A percentile compares a stretch with the other conserved stretches of the same genome.
Conservation (phyloP, 2,888 invertebrate species). For the Aethes cnicana region DNA sequence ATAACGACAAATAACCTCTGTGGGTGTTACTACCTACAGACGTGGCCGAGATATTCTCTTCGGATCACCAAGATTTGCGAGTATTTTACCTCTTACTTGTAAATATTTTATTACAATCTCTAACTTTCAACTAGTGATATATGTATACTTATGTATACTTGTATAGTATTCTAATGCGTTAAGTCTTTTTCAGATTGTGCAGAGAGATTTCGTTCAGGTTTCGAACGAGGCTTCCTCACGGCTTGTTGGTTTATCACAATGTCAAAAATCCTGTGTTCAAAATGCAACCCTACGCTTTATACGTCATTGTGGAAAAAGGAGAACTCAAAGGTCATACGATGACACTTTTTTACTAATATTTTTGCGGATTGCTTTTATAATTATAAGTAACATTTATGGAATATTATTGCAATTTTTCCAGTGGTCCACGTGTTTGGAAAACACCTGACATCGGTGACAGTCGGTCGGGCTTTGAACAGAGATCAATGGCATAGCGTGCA, state of each 20-base stretch:
- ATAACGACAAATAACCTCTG: neutral
- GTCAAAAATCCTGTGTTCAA: conserved; percentile 92
- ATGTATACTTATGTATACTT: too few relatives aligned
- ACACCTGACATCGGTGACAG: conserved; percentile 90
- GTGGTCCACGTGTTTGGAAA: conserved; percentile 96
- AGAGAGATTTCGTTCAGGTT: conserved; percentile 95
- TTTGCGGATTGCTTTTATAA: neutral
- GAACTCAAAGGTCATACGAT: conserved; percentile 85
- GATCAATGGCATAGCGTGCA: conserved; percentile 95
- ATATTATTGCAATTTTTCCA: too few relatives aligned
- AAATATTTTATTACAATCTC: too few relatives aligned
- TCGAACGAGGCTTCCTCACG: conserved; percentile 93
- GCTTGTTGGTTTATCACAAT: conserved; percentile 93
- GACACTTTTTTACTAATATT: neutral
- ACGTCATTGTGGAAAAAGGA: conserved; percentile 95
- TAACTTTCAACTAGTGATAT: too few relatives aligned
- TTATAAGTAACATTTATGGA: neutral
- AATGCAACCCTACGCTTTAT: conserved; percentile 93
- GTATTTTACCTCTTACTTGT: neutral
- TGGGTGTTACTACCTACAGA: neutral
- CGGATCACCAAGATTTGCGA: too few relatives aligned
- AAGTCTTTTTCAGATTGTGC: conserved; percentile 87
- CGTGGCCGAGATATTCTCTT: too few relatives aligned
- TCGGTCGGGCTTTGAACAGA: conserved; percentile 93
- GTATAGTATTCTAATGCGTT: too few relatives aligned